Evolutionary conservation across 1,140 invertebrate species (phyloP).

Genomic region (Megalopta genalis): DNA sequence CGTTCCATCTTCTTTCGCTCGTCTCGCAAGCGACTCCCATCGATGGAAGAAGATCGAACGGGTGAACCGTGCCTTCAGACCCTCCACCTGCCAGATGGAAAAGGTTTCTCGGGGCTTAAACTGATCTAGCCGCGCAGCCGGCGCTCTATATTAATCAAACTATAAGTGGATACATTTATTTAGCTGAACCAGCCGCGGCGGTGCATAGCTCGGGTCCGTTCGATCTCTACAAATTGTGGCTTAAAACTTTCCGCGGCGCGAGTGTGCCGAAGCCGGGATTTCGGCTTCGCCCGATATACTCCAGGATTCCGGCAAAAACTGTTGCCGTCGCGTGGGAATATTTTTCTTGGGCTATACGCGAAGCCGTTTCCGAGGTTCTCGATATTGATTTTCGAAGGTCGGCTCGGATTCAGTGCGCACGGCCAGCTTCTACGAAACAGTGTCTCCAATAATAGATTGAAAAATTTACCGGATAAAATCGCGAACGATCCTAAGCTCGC

Average conservation of each 20-base stretch:
- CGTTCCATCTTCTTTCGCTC: constrained; percentile 1
- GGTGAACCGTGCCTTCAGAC: constrained; percentile 1
- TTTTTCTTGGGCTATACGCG: not conserved
- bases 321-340: not conserved
- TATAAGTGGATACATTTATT: constrained; percentile 32
- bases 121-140: not conserved
- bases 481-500: no score
- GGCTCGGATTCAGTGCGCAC: no score
- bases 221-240: constrained; percentile 17
- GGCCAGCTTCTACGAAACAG: no score
- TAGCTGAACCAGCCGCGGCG: not conserved
- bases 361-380: not conserved
- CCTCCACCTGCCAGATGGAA: constrained; percentile 13
- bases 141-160: constrained; percentile 39
- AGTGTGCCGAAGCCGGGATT: not conserved
- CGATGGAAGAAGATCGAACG: constrained; percentile 24
- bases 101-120: constrained; percentile 20
- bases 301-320: not conserved
- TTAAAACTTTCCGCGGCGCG: constrained; percentile 4
- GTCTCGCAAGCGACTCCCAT: constrained; percentile 21
- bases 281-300: not conserved
- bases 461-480: no score
- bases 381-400: no score
- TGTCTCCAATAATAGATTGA: no score
- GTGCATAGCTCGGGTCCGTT: not conserved